Conservation (phyloP, 2,888 invertebrate genomes). For the Augochlorella aurata region DNA sequence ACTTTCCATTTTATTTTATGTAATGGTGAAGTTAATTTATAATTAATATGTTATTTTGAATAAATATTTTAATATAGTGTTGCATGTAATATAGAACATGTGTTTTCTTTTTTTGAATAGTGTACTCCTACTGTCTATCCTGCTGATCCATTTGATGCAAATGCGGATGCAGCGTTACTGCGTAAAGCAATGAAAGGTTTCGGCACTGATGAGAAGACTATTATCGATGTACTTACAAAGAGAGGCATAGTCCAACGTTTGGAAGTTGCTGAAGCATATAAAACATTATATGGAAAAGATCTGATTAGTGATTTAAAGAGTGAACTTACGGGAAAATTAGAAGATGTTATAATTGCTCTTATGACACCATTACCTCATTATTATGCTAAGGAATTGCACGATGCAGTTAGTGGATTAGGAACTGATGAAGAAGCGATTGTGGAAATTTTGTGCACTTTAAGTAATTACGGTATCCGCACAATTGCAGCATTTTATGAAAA, state of each 20-base stretch:
- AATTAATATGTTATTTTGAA: conserved; percentile 12
- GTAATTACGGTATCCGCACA: conserved; percentile 93
- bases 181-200: conserved; percentile 97
- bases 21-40: neutral
- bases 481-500: conserved; percentile 93
- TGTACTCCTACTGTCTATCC: conserved; percentile 95
- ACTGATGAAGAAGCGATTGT: conserved; percentile 96
- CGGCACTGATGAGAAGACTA: conserved; percentile 95
- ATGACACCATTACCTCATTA: conserved; percentile 95
- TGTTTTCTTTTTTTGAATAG: conserved; percentile 81
- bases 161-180: conserved; percentile 91
- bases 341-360: conserved; percentile 93
- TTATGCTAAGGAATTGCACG: conserved; percentile 94
- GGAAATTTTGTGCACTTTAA: conserved; percentile 95
- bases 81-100: conserved; percentile 4
- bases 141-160: conserved; percentile 92
- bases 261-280: conserved; percentile 95
- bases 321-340: conserved; percentile 94
- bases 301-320: conserved; percentile 92
- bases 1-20: neutral
- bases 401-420: conserved; percentile 93
- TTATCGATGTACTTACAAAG: conserved; percentile 93
- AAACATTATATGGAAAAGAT: conserved; percentile 94
- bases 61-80: conserved; percentile 3
- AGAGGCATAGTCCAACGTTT: conserved; percentile 95